Base-by-base conservation (phyloP, 2,888 invertebrate genomes). In the Phorcus lineatus region DNA sequence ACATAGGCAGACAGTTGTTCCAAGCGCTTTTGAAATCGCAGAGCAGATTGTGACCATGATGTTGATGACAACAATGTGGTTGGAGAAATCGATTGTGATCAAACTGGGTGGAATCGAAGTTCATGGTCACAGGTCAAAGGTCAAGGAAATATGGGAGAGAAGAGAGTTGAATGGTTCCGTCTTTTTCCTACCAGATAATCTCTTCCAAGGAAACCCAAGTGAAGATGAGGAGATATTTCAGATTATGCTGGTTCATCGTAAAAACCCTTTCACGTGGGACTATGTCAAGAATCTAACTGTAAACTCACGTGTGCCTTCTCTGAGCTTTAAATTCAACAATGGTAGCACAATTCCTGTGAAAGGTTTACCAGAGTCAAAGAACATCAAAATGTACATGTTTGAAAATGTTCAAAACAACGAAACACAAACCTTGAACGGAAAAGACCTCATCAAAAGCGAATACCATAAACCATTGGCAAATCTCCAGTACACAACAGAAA, bases 261-360 rank as follows among this genome's bases (percentile, higher is more conserved):
- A 80, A 36, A 88, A 87, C 78, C 88, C 87, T 7, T 88, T 83
- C 54, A 85, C 84, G 16, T 89, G 86, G 81, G 87, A 87, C 17
- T 84, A 81, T 55, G 70, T 74, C 9, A 76, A 57, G 2, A 47
- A 78, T 22, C 31, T 80, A 0, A 52, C 77, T 16, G 52, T 86
- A 0, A 83, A 82, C 66, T 84, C 90, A 13, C 82, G 82, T 17
- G 86, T 88, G 0, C 77, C 88, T 11, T 82, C 84, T 2, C 81
- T 88, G 9, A 83, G 83, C 74, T 88, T 90, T 76, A 84, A 85
- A 77, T 81, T 86, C 57, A 77, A 83, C 7, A 78, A 83, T 74
- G 89, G 89, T n/a, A 74, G 76, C 0, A 66, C 80, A 47, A 83
- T 90, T 24, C n/a, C 82, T 0, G 80, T 90, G 9, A n/a, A 24